phyloP scores from a whole-genome alignment of 1,140 invertebrate species.

The Drosophila ambigua region DNA sequence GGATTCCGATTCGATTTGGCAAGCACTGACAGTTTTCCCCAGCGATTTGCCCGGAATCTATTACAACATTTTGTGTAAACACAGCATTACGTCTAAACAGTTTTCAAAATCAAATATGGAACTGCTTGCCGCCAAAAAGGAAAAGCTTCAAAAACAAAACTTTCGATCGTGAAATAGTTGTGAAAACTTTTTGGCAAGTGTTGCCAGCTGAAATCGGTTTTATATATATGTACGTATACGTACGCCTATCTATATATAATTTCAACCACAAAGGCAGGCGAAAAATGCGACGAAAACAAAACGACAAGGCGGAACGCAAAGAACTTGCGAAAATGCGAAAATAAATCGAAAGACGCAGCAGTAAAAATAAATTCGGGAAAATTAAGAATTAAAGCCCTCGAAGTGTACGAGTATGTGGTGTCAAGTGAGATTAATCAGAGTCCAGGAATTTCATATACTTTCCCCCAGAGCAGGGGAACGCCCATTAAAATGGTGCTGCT shows the following conservation, averaged over 20 bases:
- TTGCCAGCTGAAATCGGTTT: conserved; percentile 49
- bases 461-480: background rate
- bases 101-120: conserved; percentile 26
- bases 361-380: conserved; percentile 42
- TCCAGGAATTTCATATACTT: background rate
- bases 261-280: conserved; percentile 30
- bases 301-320: conserved; percentile 45
- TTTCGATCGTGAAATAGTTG: conserved; percentile 37
- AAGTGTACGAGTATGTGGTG: conserved; percentile 6
- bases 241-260: conserved; percentile 16
- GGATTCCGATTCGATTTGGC: conserved; percentile 49
- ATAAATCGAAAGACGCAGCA: conserved; percentile 22
- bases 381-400: conserved; percentile 17
- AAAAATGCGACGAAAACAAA: conserved; percentile 75
- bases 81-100: conserved; percentile 3
- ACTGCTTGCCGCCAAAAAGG: conserved; percentile 47
- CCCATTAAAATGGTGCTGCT: conserved; percentile 60
- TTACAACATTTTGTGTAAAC: conserved; percentile 35
- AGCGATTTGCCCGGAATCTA: conserved; percentile 21
- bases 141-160: conserved; percentile 13
- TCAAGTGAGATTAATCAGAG: conserved; percentile 17
- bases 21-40: conserved; percentile 43
- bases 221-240: background rate
- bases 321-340: conserved; percentile 38
- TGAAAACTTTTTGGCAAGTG: conserved; percentile 43